These are phyloP conservation scores for western clawed frog (Xenopus tropicalis) DNA, from an alignment of 2,113 vertebrate species.

Conservation along the genomic window UCB_Xtro_10.0 CM004447.2:90803501-90804000, in stretches of 20 bases:
- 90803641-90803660: constrained; percentile 93
- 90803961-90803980: constrained; percentile 66
- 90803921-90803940: constrained; percentile 70
- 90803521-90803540: constrained; percentile 69
- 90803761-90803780: constrained; percentile 85
- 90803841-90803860: constrained; percentile 79
- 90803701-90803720: constrained; percentile 72
- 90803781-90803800: constrained; percentile 85
- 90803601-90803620: constrained; percentile 91
- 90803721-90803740: constrained; percentile 63
- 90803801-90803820: constrained; percentile 70
- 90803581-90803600: constrained; percentile 84
- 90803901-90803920: constrained; percentile 67
- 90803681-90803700: constrained; percentile 91
- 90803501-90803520: constrained; percentile 52
- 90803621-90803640: constrained; percentile 85
- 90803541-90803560: constrained; percentile 79
- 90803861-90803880: constrained; percentile 82
- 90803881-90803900: constrained; percentile 68
- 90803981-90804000: constrained; percentile 75
- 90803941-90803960: constrained; percentile 84
- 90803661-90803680: constrained; percentile 87
- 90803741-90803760: constrained; percentile 60
- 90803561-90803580: constrained; percentile 89
- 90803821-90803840: constrained; percentile 60